Evolutionary conservation across 2,888 invertebrate genomes (phyloP), one percentile per base, ranked within the genome.

Genomic region (Gari tellinella): DNA sequence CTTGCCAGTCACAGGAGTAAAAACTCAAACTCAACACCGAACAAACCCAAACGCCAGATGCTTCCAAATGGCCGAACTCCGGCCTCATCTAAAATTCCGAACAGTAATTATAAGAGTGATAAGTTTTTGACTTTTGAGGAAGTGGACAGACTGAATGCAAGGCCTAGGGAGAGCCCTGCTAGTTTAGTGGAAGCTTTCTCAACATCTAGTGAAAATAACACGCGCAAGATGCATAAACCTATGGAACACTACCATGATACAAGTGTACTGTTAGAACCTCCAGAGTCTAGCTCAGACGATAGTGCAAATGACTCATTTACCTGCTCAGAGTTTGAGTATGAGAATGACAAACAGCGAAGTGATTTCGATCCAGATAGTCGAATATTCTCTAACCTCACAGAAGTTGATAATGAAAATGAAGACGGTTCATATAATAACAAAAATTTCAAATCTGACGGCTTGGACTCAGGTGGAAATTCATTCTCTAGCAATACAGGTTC

Each of bases 281-380:
- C 91, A 62, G 88, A 90, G 49, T 92, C 92, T 7, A 90, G 91
- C 73, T 89, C 97, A 86, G 98, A 98, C 91, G 98, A 98, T 92
- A 95, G 95, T 80, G 96, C 96, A 5, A 97, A 98, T 92, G 98
- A 99, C 91, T 98, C 98, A 85, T 99, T 99, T 93, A 99, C 98
- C 14, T 99, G 98, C 93, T 98, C 98, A 0, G 98, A 98, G 93
- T 98, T 98, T 90, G 99, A 99, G 92, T 98, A 97, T 91, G 98
- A 98, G 89, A 97, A 97, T 90, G 92, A 92, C 43, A 87, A 86
- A 52, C 79, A 80, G 17, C 81, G 84, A 61, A 81, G 61, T 69
- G 86, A 87, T 41, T 85, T 87, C 68, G 88, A 89, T 72, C 79
- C 88, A 15, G 94, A 93, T 51, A 94, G 94, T 83, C 94, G 94